Percentiles rank a stretch among this genome's conserved stretches.
Evolutionary conservation across 2,113 vertebrate genomes (phyloP).

Genomic region (Cephalopholis sonnerati): DNA sequence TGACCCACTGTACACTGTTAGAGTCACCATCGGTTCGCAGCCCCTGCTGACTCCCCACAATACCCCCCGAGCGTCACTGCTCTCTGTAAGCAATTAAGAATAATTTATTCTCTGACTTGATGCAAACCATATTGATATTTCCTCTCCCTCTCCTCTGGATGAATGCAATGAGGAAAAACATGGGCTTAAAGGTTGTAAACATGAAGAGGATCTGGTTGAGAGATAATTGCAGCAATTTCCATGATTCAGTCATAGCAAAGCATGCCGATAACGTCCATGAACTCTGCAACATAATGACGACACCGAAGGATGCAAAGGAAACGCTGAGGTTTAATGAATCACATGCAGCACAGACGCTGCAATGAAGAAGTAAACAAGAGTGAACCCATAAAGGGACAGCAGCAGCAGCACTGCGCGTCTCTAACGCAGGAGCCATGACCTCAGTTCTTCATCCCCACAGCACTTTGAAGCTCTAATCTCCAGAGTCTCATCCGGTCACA

Average conservation of each 20-base stretch:
- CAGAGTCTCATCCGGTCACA: conserved; percentile 21
- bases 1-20: conserved; percentile 23
- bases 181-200: conserved; percentile 74
- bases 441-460: not conserved
- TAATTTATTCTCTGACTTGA: conserved; percentile 70
- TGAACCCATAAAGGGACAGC: conserved; percentile 22
- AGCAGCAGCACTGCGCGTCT: not conserved
- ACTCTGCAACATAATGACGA: conserved; percentile 62
- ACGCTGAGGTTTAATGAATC: conserved; percentile 59
- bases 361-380: conserved; percentile 43
- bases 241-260: conserved; percentile 74
- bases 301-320: conserved; percentile 41
- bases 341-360: conserved; percentile 40
- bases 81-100: conserved; percentile 78
- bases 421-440: conserved; percentile 28
- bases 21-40: conserved; percentile 25
- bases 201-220: conserved; percentile 74
- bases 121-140: conserved; percentile 71
- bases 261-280: conserved; percentile 67
- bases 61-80: conserved; percentile 46
- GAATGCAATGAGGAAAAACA: conserved; percentile 63
- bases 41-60: conserved; percentile 29
- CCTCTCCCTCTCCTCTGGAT: conserved; percentile 49
- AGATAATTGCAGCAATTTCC: conserved; percentile 80
- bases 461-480: conserved; percentile 49